Evolutionary conservation across 2,113 vertebrate species (phyloP).

Genomic region (Laterallus jamaicensis): DNA sequence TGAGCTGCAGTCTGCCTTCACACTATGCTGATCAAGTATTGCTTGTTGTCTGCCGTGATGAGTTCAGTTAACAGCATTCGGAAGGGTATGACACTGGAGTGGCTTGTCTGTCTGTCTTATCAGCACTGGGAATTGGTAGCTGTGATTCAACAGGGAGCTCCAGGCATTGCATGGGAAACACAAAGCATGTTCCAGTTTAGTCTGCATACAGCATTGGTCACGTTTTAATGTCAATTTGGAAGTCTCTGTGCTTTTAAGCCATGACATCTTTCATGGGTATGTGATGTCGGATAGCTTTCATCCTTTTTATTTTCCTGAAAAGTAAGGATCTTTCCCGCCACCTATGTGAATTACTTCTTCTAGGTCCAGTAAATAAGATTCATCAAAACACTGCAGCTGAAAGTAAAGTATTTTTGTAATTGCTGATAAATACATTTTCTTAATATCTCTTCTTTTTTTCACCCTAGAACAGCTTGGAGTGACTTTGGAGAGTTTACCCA

Average conservation of each 20-base stretch:
- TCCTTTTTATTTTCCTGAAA: slow-evolving; percentile 8
- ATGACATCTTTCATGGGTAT: background rate
- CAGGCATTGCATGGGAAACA: background rate
- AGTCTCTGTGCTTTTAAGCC: background rate
- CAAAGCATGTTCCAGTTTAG: background rate
- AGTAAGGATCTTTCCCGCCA: background rate
- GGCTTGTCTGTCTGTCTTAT: background rate
- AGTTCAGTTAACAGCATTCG: background rate
- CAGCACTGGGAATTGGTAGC: background rate
- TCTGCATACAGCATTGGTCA: background rate
- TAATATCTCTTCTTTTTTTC: background rate
- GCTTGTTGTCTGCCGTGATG: background rate
- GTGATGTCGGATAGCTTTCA: background rate
- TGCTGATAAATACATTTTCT: background rate
- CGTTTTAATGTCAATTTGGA: background rate
- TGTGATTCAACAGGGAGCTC: background rate
- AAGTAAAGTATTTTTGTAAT: background rate
- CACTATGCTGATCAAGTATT: background rate
- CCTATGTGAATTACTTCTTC: background rate
- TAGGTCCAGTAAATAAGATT: background rate
- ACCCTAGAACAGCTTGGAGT: background rate
- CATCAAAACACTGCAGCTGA: background rate
- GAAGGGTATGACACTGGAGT: background rate
- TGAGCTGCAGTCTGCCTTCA: background rate
- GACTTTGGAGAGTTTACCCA: background rate